These are phyloP conservation scores for Manis pentadactyla DNA, from an alignment of 2,797 vertebrate genomes.

Conservation along the genomic window DNA sequence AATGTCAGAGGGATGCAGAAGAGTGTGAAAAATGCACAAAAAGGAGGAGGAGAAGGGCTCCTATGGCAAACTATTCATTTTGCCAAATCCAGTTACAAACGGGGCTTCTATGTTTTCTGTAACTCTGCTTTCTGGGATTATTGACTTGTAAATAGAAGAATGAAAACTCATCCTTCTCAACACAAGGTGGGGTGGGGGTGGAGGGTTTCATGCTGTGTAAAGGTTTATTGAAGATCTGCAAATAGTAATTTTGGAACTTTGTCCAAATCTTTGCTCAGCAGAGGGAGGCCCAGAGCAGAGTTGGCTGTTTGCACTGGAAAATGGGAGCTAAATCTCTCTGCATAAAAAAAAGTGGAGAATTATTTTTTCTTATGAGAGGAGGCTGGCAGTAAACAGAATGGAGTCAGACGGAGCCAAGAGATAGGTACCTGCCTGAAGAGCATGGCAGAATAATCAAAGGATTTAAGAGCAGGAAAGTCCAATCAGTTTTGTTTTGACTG, in stretches of 20 bases:
- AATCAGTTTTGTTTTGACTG: background rate
- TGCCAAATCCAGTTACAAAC: background rate
- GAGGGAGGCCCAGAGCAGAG: constrained; percentile 49
- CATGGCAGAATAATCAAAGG: background rate
- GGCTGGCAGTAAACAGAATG: constrained; percentile 4
- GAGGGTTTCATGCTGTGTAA: background rate
- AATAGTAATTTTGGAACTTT: constrained; percentile 27
- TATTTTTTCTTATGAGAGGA: constrained; percentile 35
- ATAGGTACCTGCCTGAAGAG: background rate
- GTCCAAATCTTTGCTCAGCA: constrained; percentile 63
- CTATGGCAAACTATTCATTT: background rate
- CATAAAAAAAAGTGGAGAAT: background rate
- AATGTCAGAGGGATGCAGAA: background rate
- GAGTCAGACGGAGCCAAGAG: background rate
- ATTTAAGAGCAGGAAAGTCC: background rate
- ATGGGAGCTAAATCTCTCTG: constrained; percentile 10
- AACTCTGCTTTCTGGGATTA: constrained; percentile 12
- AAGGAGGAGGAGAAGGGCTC: background rate
- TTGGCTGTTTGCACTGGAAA: background rate
- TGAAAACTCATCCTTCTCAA: background rate
- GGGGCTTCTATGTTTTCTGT: background rate
- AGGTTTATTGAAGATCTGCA: constrained; percentile 61
- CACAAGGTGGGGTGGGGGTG: background rate
- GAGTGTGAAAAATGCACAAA: background rate
- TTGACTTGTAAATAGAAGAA: background rate